Conservation (phyloP, 1,140 invertebrate genomes). For the Patella vulgata region DNA sequence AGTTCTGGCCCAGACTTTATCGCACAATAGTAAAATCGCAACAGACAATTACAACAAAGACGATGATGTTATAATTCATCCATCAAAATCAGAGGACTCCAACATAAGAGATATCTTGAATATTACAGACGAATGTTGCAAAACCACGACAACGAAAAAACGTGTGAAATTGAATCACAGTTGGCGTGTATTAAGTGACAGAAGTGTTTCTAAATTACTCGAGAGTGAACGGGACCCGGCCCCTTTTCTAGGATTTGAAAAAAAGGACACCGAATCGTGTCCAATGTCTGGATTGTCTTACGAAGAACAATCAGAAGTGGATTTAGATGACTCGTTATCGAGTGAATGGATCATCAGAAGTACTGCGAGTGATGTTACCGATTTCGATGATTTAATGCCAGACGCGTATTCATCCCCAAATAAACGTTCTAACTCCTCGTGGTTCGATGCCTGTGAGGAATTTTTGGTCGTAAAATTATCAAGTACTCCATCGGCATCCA, state of each 20-base stretch:
- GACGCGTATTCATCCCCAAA: slow-evolving; percentile 19
- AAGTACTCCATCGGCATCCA: background rate
- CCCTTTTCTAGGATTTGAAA: slow-evolving; percentile 16
- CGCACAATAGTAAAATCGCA: too few relatives aligned
- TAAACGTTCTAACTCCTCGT: slow-evolving; percentile 27
- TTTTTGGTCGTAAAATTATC: background rate
- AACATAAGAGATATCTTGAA: too few relatives aligned
- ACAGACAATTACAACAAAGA: too few relatives aligned
- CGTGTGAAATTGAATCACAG: slow-evolving; percentile 9
- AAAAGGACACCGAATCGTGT: slow-evolving; percentile 5
- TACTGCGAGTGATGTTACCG: background rate
- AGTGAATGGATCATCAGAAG: slow-evolving; percentile 13
- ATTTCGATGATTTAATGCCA: background rate
- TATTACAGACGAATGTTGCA: too few relatives aligned
- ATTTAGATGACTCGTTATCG: slow-evolving; percentile 13
- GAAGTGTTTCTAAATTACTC: slow-evolving; percentile 15
- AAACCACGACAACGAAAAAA: too few relatives aligned
- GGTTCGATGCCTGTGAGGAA: slow-evolving; percentile 29
- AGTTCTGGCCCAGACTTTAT: too few relatives aligned
- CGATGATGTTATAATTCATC: too few relatives aligned
- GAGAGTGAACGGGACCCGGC: slow-evolving; percentile 16
- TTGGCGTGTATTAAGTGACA: slow-evolving; percentile 14
- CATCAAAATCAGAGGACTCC: too few relatives aligned
- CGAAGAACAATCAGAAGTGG: slow-evolving; percentile 18
- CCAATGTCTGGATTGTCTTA: slow-evolving; percentile 21